Base-by-base conservation (phyloP, 1,140 invertebrate species). In the Lasaia peninsularis region DNA sequence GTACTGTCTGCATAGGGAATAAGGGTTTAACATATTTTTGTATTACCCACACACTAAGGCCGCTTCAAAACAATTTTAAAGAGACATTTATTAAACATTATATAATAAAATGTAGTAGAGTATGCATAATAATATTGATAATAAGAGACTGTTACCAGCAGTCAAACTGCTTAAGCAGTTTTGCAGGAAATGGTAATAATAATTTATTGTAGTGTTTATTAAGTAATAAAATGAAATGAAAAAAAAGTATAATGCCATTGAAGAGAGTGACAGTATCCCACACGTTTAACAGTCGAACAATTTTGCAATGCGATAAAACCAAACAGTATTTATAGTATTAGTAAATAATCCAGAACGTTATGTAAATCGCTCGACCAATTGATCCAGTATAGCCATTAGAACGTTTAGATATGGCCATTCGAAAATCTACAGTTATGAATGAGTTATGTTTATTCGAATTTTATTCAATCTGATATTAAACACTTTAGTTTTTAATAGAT, bases 301-400 rank as follows among this genome's bases (percentile, higher is more conserved):
- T 64, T 64, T 64, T 35, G 54, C 62, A 64, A 60, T 34, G 44
- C 49, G 34, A 57, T 33, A 54, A 35, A 55, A 54, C 48, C 63
- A 61, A 31, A 58, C 51, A 61, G 35, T 48, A 56, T 40, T 58
- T 49, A 54, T 60, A 53, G 49, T 53, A 56, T 33, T 18, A 40
- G 18, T 54, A 67, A 44, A 61, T 64, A 61, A 62, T 44, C 49
- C 55, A 52, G 54, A 60, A 51, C 50, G 35, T 63, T 56, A 63
- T 64, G 62, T 53, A 64, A 67, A 64, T 58, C 48, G 34, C 18
- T 18, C 40, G 58, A 34, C 31, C 37, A n/a, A 53, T 60, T 28
- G 35, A 61, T 34, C 48, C 31, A 12, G 34, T 10, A 9, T 32
- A 37, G 35, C 11, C 24, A 37, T 12, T 51, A 16, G 18, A 16